Evolutionary conservation across 2,888 invertebrate genomes (phyloP).

Genomic region (Phalera bucephala): DNA sequence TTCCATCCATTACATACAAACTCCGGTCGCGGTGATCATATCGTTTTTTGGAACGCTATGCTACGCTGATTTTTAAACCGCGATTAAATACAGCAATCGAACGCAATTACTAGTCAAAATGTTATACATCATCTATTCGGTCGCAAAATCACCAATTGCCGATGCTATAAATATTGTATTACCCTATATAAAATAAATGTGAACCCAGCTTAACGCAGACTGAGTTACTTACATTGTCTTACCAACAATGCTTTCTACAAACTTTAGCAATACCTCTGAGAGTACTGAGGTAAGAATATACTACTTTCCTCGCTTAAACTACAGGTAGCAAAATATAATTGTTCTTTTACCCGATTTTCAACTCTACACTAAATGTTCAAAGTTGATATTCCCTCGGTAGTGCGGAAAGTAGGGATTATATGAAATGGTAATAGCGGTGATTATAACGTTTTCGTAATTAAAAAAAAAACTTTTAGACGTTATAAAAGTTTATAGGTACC

Average conservation of each 20-base stretch:
- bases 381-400: conserved; percentile 12
- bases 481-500: background rate
- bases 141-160: too few species aligned
- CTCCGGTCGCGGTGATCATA: too few species aligned
- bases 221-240: conserved; percentile 23
- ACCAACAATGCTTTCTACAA: conserved; percentile 24
- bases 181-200: too few species aligned
- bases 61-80: too few species aligned
- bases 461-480: background rate
- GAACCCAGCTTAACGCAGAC: too few species aligned
- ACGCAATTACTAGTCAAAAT: too few species aligned
- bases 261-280: conserved; percentile 24
- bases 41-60: too few species aligned
- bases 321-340: conserved; percentile 29
- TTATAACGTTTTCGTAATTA: background rate
- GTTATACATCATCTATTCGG: too few species aligned
- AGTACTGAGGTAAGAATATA: conserved; percentile 26
- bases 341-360: conserved; percentile 10
- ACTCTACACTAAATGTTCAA: conserved; percentile 10
- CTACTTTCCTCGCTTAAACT: conserved; percentile 18
- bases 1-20: too few species aligned
- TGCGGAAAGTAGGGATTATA: background rate
- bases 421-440: background rate
- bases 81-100: too few species aligned
- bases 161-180: too few species aligned